phyloP scores from a whole-genome alignment of 2,797 vertebrate species.

The Microctenopoma steveboyesi region DNA sequence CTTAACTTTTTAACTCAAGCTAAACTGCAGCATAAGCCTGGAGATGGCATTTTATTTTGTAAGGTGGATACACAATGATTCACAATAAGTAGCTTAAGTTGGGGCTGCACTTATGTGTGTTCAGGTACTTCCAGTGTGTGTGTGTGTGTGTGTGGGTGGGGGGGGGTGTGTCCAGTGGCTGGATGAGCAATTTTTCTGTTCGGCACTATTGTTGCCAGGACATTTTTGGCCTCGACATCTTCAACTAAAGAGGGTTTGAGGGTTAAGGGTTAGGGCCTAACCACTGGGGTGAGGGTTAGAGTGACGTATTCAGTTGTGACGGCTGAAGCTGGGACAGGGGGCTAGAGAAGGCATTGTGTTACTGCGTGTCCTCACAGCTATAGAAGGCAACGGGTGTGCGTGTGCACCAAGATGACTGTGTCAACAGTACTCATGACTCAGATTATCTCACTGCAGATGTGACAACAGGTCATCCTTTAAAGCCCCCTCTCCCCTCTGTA shows the following conservation, averaged over 20 bases:
- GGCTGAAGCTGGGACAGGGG: background rate
- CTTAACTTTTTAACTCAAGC: slow-evolving; percentile 41
- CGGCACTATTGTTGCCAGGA: background rate
- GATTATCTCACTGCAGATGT: slow-evolving; percentile 81
- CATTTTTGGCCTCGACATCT: background rate
- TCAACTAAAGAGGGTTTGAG: background rate
- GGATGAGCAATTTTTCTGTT: background rate
- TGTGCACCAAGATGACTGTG: slow-evolving; percentile 59
- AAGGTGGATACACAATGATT: slow-evolving; percentile 30
- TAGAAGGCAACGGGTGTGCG: background rate
- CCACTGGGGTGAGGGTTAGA: background rate
- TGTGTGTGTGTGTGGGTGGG: slow-evolving; percentile 10
- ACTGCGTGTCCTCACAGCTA: background rate
- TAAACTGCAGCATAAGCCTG: slow-evolving; percentile 1
- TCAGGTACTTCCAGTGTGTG: slow-evolving; percentile 26
- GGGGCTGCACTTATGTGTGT: slow-evolving; percentile 25
- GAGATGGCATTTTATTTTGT: slow-evolving; percentile 34
- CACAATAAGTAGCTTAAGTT: slow-evolving; percentile 51
- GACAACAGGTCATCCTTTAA: slow-evolving; percentile 83
- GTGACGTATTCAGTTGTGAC: background rate
- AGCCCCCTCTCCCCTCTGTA: slow-evolving; percentile 70
- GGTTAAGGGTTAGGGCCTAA: background rate
- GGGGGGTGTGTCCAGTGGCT: background rate
- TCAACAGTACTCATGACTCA: slow-evolving; percentile 78
- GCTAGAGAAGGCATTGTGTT: background rate